Percentiles rank a stretch among this genome's conserved stretches.
phyloP scores from a whole-genome alignment of 2,888 invertebrate species.

The Invenusta paracnida region DNA sequence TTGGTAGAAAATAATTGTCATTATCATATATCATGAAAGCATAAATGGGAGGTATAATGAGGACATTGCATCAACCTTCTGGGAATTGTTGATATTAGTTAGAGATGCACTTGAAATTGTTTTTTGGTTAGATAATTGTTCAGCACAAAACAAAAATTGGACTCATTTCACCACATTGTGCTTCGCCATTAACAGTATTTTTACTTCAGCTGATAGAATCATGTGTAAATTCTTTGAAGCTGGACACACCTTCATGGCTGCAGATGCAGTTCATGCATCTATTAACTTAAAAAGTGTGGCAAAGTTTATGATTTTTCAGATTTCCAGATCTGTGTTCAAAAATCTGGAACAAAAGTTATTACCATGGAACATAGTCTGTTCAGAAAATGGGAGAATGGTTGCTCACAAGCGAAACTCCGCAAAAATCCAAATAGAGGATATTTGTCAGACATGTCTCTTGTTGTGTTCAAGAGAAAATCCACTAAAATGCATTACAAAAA shows the following conservation, averaged over 20 bases:
- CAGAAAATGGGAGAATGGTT: neutral
- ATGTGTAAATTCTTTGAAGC: neutral
- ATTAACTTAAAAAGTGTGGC: neutral
- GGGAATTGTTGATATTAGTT: neutral
- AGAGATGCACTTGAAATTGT: conserved; percentile 1
- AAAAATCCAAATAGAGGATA: neutral
- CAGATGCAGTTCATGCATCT: neutral
- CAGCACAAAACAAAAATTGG: conserved; percentile 3
- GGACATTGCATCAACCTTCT: neutral
- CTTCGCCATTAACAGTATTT: neutral
- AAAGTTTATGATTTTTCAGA: neutral
- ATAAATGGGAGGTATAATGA: neutral
- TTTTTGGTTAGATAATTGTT: conserved; percentile 6
- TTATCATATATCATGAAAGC: neutral
- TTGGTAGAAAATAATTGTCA: neutral
- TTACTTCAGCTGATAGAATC: conserved; percentile 7
- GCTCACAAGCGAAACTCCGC: neutral
- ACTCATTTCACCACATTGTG: conserved; percentile 1
- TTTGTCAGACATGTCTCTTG: neutral
- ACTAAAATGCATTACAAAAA: neutral
- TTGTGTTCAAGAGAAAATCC: neutral
- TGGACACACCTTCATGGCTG: neutral
- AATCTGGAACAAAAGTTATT: neutral
- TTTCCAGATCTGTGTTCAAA: neutral
- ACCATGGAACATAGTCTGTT: neutral